Conservation (phyloP, 2,797 vertebrate genomes). For the Natrix natrix region DNA sequence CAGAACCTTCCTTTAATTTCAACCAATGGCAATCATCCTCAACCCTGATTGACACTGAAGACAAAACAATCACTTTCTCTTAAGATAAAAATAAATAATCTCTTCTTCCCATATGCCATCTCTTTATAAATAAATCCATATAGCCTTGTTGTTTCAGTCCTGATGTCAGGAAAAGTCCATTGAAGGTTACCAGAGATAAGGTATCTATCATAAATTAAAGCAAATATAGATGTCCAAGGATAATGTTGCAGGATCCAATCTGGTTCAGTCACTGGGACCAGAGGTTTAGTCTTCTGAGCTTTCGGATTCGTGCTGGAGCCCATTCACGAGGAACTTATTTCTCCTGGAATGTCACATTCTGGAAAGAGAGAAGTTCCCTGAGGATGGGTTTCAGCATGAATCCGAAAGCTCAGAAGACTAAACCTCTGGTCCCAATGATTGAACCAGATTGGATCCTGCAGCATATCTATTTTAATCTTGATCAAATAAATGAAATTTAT, state of each 20-base stretch:
- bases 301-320: not conserved
- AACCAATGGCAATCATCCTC: too few species aligned
- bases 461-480: not conserved
- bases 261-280: not conserved
- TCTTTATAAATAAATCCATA: not conserved
- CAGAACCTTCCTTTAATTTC: too few species aligned
- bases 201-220: not conserved
- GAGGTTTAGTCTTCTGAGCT: not conserved
- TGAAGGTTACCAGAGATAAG: not conserved
- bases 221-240: not conserved
- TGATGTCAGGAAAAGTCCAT: not conserved
- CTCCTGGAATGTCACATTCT: not conserved
- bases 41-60: too few species aligned
- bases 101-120: not conserved
- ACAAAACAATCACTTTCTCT: not conserved
- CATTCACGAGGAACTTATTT: not conserved
- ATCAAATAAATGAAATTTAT: not conserved
- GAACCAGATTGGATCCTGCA: not conserved
- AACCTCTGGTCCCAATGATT: too few species aligned
- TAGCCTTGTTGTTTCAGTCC: not conserved
- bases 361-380: too few species aligned
- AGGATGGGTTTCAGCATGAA: too few species aligned
- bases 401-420: too few species aligned
- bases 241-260: not conserved
- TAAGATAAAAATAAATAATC: not conserved